Conservation (phyloP, 2,888 invertebrate genomes). For the Epinotia nisella region DNA sequence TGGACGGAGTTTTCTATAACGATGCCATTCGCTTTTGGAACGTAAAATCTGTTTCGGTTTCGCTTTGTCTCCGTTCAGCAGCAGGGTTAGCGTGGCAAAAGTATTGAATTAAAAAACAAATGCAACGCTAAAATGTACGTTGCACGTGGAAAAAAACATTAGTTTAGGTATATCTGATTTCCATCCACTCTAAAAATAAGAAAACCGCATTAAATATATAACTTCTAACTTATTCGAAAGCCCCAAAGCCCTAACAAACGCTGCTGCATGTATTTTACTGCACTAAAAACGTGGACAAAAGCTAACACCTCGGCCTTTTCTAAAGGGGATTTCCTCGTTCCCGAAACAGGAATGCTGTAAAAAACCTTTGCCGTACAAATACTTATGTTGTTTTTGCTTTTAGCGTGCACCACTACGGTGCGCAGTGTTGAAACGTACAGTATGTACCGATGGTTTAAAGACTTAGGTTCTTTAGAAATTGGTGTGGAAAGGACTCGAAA, state of each 20-base stretch:
- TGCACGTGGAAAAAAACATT: neutral
- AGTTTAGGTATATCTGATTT: neutral
- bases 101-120: neutral
- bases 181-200: neutral
- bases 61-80: neutral
- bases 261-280: conserved; percentile 28
- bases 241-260: conserved; percentile 8
- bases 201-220: neutral
- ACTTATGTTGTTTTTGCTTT: conserved; percentile 16
- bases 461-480: conserved; percentile 9
- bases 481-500: conserved; percentile 4
- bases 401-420: neutral
- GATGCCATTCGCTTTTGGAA: neutral
- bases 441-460: neutral
- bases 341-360: conserved; percentile 1
- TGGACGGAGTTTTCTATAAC: conserved; percentile 1
- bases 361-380: conserved; percentile 1
- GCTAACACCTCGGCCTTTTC: conserved; percentile 41
- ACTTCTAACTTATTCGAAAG: conserved; percentile 11
- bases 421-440: neutral
- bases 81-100: neutral
- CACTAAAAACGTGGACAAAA: conserved; percentile 38
- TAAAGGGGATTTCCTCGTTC: conserved; percentile 15
- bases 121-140: neutral
- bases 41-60: neutral